Evolutionary conservation across 1,140 invertebrate genomes (phyloP).

Genomic region (Panagrolaimus sp.): DNA sequence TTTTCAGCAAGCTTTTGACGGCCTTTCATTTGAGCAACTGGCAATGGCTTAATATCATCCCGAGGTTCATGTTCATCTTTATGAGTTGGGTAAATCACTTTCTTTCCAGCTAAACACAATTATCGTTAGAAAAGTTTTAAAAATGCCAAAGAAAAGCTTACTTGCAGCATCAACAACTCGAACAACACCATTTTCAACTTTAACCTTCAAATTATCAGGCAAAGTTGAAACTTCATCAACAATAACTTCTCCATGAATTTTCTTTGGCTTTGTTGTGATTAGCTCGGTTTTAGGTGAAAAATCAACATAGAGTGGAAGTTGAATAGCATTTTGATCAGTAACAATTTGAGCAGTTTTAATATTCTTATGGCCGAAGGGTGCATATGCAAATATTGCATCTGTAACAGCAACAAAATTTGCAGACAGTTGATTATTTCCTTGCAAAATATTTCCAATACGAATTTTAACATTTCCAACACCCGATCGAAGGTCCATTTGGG

Average conservation of each 20-base stretch:
- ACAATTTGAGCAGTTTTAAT: slow-evolving; percentile 26
- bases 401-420: slow-evolving; percentile 32
- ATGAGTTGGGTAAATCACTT: too few species aligned
- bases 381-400: slow-evolving; percentile 19
- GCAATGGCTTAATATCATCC: too few species aligned
- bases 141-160: slow-evolving; percentile 21
- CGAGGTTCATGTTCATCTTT: too few species aligned
- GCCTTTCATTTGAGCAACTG: too few species aligned
- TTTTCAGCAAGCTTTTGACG: too few species aligned
- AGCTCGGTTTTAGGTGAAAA: slow-evolving; percentile 26
- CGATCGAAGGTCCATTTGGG: not conserved
- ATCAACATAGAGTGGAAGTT: slow-evolving; percentile 42
- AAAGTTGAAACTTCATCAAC: slow-evolving; percentile 42
- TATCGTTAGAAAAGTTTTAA: too few species aligned
- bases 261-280: not conserved
- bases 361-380: slow-evolving; percentile 38
- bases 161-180: slow-evolving; percentile 38
- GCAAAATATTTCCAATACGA: slow-evolving; percentile 38
- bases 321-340: slow-evolving; percentile 13
- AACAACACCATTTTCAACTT: slow-evolving; percentile 37
- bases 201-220: slow-evolving; percentile 40
- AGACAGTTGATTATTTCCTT: slow-evolving; percentile 23
- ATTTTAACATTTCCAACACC: slow-evolving; percentile 16
- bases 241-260: not conserved
- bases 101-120: too few species aligned